Evolutionary conservation across 2,113 vertebrate species (phyloP), one percentile per base, ranked within the genome.

Genomic region (Anarrhichthys ocellatus): DNA sequence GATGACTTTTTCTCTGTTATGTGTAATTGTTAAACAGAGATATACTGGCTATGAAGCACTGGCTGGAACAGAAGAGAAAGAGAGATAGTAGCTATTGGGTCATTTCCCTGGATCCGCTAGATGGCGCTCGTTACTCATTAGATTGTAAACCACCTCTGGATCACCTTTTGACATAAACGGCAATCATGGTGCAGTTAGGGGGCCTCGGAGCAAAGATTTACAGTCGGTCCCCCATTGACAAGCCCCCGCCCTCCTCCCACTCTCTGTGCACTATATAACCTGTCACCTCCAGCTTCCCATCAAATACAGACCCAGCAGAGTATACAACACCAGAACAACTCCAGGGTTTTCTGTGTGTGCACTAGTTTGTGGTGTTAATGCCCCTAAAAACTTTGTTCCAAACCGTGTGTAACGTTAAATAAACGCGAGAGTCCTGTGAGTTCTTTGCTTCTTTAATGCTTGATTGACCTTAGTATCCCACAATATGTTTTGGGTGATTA

Each of bases 101-200:
- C 0, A 22, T 40, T 42, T 62, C 1, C 7, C 5, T 42, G 14
- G 5, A 63, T 50, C 86, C 90, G 5, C 80, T 77, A 91, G 92
- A 70, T 89, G 91, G 85, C 87, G 85, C 78, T 62, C 13, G 11
- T 52, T 46, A 17, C 46, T 42, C 38, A 73, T 11, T 34, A 50
- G 6, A 40, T 8, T 2, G 10, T 42, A 7, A 61, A 8, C 44
- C 38, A 40, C 52, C 38, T 48, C 18, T 64, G 58, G 38, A 17
- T 78, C n/a, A 59, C 32, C 11, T 50, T 50, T 38, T 15, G 40
- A 32, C n/a, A 56, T 1, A 22, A 42, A 20, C n/a, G 52, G 46
- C 3, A 27, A 1, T n/a, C 50, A 65, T n/a, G 27, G 20, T 15
- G 48, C 50, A 52, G 18, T 52, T 52, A 52, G 50, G 50, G 50